Evolutionary conservation across 1,140 invertebrate genomes (phyloP), one percentile per base, ranked within the genome.

Genomic region (Gryllus bimaculatus): DNA sequence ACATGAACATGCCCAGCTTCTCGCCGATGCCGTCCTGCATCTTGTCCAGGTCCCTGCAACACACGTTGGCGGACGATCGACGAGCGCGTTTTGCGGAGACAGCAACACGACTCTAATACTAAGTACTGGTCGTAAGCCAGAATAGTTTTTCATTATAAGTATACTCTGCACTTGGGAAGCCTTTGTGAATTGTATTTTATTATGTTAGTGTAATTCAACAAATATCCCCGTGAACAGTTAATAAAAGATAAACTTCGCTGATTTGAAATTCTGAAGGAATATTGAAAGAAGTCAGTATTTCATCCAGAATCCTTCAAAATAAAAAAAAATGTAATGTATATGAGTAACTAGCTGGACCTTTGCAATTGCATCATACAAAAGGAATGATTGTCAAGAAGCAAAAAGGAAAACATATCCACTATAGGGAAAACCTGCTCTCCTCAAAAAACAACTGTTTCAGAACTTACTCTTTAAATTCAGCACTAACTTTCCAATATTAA

Each of bases 21-120:
- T 98, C 96, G 0, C 95, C 95, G 18, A 98, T 95, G 15, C 96
- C 97, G 79, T 92, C 95, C 82, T 96, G 93, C 82, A 97, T 91
- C 84, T 96, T 95, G 81, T 95, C 92, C 74, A 98, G 86, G 85
- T 98, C 95, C 85, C 96, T 91, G 82, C 39, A 82, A 81, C 77
- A 20, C 78, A 73, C 39, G 48, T 47, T 39, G 39, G n/a, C n/a
- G 39, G 15, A 26, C 13, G 20, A 75, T 75, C 21, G 39, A 74
- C 18, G 20, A 75, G 26, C 26, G 8, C 8, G 0, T 12, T 8
- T 21, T 75, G 21, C n/a, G 21, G n/a, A 26, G 15, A n/a, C 12
- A 74, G n/a, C 26, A 20, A 74, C n/a, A 20, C 39, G 12, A 75
- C 26, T 3, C n/a, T 39, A 39, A 39, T 39, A 39, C 1, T 39